Percentiles rank a stretch among this genome's conserved stretches.
These are phyloP conservation scores for Rana temporaria DNA, from an alignment of 2,113 vertebrate genomes.

Conservation along the genomic window DNA sequence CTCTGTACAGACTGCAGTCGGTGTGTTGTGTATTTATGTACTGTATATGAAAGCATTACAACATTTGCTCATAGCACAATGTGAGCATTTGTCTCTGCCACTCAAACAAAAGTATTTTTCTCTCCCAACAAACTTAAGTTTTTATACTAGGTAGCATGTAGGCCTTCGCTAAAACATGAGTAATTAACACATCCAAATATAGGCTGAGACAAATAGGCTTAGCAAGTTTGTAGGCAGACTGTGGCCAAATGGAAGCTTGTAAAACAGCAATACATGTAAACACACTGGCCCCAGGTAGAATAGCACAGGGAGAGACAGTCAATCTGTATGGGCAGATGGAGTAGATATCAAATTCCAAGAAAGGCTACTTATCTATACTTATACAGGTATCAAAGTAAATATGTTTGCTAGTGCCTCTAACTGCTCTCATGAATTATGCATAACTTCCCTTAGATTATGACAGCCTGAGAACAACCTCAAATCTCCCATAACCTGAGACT, in stretches of 20 bases:
- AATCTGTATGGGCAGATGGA: constrained; percentile 1
- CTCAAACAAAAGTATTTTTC: constrained; percentile 16
- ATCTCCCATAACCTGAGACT: neutral
- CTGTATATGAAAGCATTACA: neutral
- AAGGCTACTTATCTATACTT: constrained; percentile 12
- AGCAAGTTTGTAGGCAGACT: neutral
- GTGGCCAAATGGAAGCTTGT: constrained; percentile 19
- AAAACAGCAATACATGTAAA: constrained; percentile 2
- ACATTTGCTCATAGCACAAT: neutral
- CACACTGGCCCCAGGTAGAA: constrained; percentile 26
- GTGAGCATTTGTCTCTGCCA: constrained; percentile 9
- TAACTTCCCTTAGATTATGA: constrained; percentile 5
- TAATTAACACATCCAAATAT: constrained; percentile 43
- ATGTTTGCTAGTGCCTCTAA: neutral
- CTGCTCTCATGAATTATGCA: constrained; percentile 20
- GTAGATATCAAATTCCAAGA: constrained; percentile 10
- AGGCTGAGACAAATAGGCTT: constrained; percentile 20
- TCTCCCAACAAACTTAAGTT: constrained; percentile 13
- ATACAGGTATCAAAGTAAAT: constrained; percentile 8
- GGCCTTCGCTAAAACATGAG: constrained; percentile 11
- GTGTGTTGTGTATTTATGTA: constrained; percentile 6
- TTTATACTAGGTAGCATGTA: constrained; percentile 17
- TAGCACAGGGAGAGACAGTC: constrained; percentile 2
- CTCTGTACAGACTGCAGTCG: neutral
- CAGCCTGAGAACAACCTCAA: constrained; percentile 9